A percentile compares a stretch with the other conserved stretches of the same genome.
These are phyloP conservation scores for Argyresthia albistria DNA, from an alignment of 2,888 invertebrate genomes.

Conservation along the genomic window DNA sequence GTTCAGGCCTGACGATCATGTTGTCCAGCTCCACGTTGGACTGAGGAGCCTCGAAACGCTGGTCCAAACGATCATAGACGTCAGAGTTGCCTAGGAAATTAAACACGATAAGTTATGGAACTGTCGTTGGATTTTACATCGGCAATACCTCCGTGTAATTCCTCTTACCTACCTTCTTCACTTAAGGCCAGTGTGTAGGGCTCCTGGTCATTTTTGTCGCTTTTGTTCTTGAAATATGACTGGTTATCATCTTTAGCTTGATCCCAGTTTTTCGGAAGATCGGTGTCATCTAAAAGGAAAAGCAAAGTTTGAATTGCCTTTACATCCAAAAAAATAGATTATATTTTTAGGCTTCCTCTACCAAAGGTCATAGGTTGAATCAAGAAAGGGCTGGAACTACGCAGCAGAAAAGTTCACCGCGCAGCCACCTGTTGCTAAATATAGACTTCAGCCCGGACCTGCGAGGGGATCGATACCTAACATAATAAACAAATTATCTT, in stretches of 20 bases:
- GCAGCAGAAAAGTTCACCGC: constrained; percentile 28
- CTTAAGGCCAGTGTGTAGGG: constrained; percentile 66
- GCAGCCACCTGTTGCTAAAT: constrained; percentile 65
- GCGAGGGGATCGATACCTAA: constrained; percentile 44
- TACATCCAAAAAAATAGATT: too few relatives aligned
- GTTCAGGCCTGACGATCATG: constrained; percentile 74
- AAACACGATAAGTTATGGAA: not conserved
- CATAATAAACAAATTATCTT: not conserved
- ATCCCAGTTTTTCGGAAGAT: constrained; percentile 68
- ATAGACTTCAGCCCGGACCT: constrained; percentile 40
- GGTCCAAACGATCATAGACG: constrained; percentile 55
- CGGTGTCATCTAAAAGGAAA: constrained; percentile 50
- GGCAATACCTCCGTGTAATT: too few relatives aligned
- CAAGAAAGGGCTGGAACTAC: constrained; percentile 24
- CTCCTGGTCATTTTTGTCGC: constrained; percentile 68
- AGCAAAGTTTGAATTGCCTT: too few relatives aligned
- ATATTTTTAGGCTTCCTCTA: too few relatives aligned
- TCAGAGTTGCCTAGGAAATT: constrained; percentile 49
- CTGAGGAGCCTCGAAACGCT: constrained; percentile 47
- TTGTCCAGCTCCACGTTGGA: constrained; percentile 67
- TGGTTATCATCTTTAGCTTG: constrained; percentile 67
- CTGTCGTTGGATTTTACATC: not conserved
- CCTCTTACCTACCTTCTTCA: constrained; percentile 60
- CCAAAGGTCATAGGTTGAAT: not conserved
- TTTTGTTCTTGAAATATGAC: constrained; percentile 66